Evolutionary conservation across 2,888 invertebrate species (phyloP), one percentile per base, ranked within the genome.

Genomic region (Leucophenga maculata): DNA sequence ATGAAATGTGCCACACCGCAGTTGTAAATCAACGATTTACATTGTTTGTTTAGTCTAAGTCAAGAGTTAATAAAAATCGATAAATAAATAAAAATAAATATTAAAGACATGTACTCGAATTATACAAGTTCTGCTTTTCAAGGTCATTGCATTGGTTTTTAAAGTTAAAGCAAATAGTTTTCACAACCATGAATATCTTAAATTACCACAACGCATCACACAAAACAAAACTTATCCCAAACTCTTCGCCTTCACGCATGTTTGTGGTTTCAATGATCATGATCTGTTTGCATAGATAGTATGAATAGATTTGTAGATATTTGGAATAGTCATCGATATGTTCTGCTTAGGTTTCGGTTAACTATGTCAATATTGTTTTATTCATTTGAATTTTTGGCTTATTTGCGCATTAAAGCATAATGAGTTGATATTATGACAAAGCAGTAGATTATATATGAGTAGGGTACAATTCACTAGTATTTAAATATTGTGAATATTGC

Each of bases 241-340:
- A 31, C 44, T 60, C 22, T 22, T 64, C 48, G 22, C 80, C 84
- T 82, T 83, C 84, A 83, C 78, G 84, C 75, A 73, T 39, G 67
- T 69, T 65, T 71, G 72, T 72, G 75, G 75, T 80, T 68, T 16
- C 50, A 46, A 39, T 20, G 44, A 64, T 64, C 32, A 64, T 26
- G 13, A 55, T 62, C 20, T 55, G 13, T 55, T 22, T 20, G 22
- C 20, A 55, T 11, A 22, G 26, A 39, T 11, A 3, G 26, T 26
- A 26, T 11, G 1, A 39, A 39, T 11, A 39, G 11, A 11, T 39
- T 11, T 11, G 11, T 39, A 39, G 39, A 39, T 39, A 39, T 11
- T 11, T 39, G 8, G 8, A 26, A 18, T 60, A 16, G 39, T 60
- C 39, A 64, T 64, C 26, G 62, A 64, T 64, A 64, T 1, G n/a